Evolutionary conservation across 2,888 invertebrate genomes (phyloP).

Genomic region (Catocala fraxini): DNA sequence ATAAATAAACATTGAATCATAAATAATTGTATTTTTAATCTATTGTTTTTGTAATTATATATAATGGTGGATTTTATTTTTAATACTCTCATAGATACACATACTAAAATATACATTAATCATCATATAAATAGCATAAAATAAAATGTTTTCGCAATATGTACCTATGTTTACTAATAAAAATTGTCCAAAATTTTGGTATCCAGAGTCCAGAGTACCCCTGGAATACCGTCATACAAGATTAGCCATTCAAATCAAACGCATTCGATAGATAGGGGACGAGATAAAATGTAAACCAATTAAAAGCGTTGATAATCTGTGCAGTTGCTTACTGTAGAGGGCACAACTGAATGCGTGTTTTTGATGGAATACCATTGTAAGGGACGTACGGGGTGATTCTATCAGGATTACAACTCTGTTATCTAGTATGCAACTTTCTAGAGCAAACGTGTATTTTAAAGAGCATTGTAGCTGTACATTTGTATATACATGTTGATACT

Average conservation of each 20-base stretch:
- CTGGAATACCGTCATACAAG: conserved; percentile 43
- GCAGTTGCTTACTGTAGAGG: conserved; percentile 66
- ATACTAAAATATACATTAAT: no score
- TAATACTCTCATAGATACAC: not conserved
- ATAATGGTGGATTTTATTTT: no score
- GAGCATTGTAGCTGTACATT: no score
- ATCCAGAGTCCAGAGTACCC: conserved; percentile 9
- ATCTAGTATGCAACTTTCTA: not conserved
- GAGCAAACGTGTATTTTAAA: no score
- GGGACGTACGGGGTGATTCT: conserved; percentile 41
- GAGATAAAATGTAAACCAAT: conserved; percentile 78
- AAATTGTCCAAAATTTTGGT: conserved; percentile 7
- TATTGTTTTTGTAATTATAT: no score
- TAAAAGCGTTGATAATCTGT: conserved; percentile 78
- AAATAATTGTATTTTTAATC: not conserved
- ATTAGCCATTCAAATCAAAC: conserved; percentile 72
- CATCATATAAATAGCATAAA: no score
- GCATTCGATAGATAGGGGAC: conserved; percentile 60
- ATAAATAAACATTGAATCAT: conserved; percentile 7
- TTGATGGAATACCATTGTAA: conserved; percentile 62
- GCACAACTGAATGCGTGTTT: conserved; percentile 61
- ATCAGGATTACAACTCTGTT: conserved; percentile 8
- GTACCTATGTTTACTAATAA: not conserved
- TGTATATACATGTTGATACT: no score
- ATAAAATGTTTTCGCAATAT: no score